Percentiles rank a stretch among this genome's conserved stretches.
Evolutionary conservation across 1,140 invertebrate species (phyloP).

Genomic region (Rhysida immarginata): DNA sequence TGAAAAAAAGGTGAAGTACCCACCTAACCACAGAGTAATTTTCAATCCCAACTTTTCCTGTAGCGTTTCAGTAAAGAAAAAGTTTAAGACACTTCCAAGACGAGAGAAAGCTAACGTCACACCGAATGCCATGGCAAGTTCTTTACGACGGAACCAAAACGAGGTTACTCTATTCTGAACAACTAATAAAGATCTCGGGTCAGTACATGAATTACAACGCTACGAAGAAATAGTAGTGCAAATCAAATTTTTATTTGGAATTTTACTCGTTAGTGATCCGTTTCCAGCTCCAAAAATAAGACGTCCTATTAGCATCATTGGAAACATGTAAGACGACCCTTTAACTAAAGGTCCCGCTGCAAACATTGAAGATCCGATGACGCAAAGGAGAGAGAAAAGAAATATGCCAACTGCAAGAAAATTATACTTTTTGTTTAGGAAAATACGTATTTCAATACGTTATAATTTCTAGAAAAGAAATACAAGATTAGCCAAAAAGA

Average conservation of each 20-base stretch:
- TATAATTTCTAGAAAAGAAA: not conserved
- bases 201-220: not conserved
- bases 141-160: slow-evolving; percentile 33
- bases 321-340: slow-evolving; percentile 28
- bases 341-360: slow-evolving; percentile 26
- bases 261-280: slow-evolving; percentile 31
- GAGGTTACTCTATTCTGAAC: slow-evolving; percentile 32
- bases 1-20: slow-evolving; percentile 8
- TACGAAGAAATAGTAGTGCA: not conserved
- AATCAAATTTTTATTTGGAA: not conserved
- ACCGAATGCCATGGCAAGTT: slow-evolving; percentile 33
- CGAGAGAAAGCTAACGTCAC: slow-evolving; percentile 31
- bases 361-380: slow-evolving; percentile 30
- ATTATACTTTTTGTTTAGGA: slow-evolving; percentile 1
- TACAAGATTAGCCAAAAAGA: not conserved
- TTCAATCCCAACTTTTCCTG: slow-evolving; percentile 24
- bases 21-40: slow-evolving; percentile 32
- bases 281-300: slow-evolving; percentile 34
- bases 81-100: slow-evolving; percentile 33
- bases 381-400: slow-evolving; percentile 30
- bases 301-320: slow-evolving; percentile 31
- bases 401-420: slow-evolving; percentile 28
- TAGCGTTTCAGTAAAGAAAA: slow-evolving; percentile 29
- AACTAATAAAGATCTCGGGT: slow-evolving; percentile 21
- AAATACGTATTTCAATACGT: not conserved